Base-by-base conservation (phyloP, 1,140 invertebrate genomes). In the Microplitis demolitor region DNA sequence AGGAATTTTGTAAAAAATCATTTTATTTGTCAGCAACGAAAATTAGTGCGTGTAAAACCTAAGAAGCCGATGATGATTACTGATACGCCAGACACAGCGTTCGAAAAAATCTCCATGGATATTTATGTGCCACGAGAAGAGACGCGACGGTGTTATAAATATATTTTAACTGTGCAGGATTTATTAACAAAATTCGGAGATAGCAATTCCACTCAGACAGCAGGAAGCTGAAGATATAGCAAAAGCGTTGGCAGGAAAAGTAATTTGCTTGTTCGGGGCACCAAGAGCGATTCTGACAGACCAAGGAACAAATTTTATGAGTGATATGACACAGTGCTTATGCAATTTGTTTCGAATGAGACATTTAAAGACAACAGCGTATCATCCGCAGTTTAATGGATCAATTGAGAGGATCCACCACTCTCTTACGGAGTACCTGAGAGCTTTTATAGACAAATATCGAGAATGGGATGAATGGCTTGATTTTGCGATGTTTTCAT, bases 111-210 rank as follows among this genome's bases (percentile, higher is more conserved):
- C 4, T 16, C 60, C 2, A 35, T 62, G 2, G 60, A 62, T 35
- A 62, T 62, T 4, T 9, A 8, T 2, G 60, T 31, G 4, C 60
- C 60, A 62, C 24, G 31, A 35, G 24, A 76, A n/a, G 31, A 60
- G 60, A 77, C 77, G 0, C 35, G 71, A 50, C 33, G 53, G 0
- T 74, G 74, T 13, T 79, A 82, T 60, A 74, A 68, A 64, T 79
- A 73, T 62, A 78, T 83, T n/a, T 34, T 83, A 24, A 79, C 80
- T 11, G 54, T 78, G 5, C 78, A 81, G 72, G 79, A 81, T 72
- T 73, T 78, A 58, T 50, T 83, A 51, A 77, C 78, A 2, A 83
- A 82, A 76, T 80, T 75, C 70, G 66, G 62, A n/a, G 0, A 50
- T 66, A 13, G 76, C 78, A 2, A 56, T 71, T 4, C 61, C 78